Evolutionary conservation across 2,888 invertebrate genomes (phyloP), one percentile per base, ranked within the genome.

Genomic region (Vannuccia rotundouncinata): DNA sequence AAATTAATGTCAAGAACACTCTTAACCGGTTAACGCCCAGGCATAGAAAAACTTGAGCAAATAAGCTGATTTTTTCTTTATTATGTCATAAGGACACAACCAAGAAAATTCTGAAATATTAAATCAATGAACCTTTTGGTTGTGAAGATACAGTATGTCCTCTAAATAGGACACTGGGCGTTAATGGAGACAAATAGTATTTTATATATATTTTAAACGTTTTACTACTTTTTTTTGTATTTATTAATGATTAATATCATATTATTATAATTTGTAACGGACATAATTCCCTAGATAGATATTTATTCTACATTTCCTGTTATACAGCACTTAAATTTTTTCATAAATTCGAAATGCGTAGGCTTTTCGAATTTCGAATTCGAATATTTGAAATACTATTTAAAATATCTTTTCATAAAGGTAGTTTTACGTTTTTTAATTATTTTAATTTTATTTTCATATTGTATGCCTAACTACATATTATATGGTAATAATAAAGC

Each of bases 291-390:
- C 66, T 66, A 66, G 25, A 66, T 66, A 66, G 66, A 45, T 66
- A 66, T 66, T 66, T 66, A 66, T 66, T 66, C 66, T 66, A 66
- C 66, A 66, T 66, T 66, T 66, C 66, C 13, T 66, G 25, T 66
- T 66, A 66, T 66, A 66, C 66, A 66, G 66, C 66, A 66, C 66
- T 22, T 66, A 66, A 66, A 66, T 66, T 66, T 17, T 66, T 66
- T 66, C 66, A 66, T 66, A 66, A 66, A 66, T 66, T 66, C 66
- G 66, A 66, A 66, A 66, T 66, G 66, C 66, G 22, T n/a, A n/a
- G n/a, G n/a, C n/a, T n/a, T n/a, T n/a, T n/a, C n/a, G n/a, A n/a
- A n/a, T n/a, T n/a, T n/a, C n/a, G n/a, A n/a, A n/a, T n/a, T n/a
- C n/a, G n/a, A n/a, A n/a, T n/a, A n/a, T n/a, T n/a, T n/a, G n/a